Evolutionary conservation across 2,113 vertebrate genomes (phyloP), one percentile per base, ranked within the genome.

Genomic region (Anser brachyrhynchus): DNA sequence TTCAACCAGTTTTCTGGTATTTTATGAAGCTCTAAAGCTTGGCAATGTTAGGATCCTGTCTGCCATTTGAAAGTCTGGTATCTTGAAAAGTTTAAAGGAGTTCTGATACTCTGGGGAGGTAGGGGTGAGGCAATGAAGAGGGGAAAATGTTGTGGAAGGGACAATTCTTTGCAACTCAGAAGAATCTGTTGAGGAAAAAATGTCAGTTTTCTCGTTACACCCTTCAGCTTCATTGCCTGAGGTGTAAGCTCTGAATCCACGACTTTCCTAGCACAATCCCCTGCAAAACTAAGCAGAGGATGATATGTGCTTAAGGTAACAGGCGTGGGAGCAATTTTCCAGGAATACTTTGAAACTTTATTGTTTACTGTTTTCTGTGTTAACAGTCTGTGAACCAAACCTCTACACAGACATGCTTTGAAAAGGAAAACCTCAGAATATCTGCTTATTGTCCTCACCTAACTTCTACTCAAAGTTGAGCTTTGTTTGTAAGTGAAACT

Each of bases 321-420:
- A 96, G 52, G 12, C 0, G 9, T 17, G 62, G 92, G 90, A 94
- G 67, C 62, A 79, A 76, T 58, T 76, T 90, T 94, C 70, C 89
- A 69, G n/a, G 77, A 84, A 76, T 26, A 55, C 80, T 93, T 92
- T 93, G 91, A 96, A 92, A 76, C 10, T 29, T 72, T 31, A 6
- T 51, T 88, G 88, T 83, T 91, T 86, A 81, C 22, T 84, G 21
- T 21, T 91, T 58, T 7, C 70, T 82, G 33, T 72, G 43, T 79
- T 84, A 94, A 59, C 23, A 65, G 52, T 51, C 69, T 93, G 67
- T 67, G 70, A 95, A 79, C 29, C 5, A 0, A 85, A 79, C 54
- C 92, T 92, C 52, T 77, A 84, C 39, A 49, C 72, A 93, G 49
- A 69, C 28, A 64, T 11, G 67, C 82, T 88, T 92, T 96, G 88